A percentile compares a stretch with the other conserved stretches of the same genome.
phyloP scores from a whole-genome alignment of 2,797 vertebrate species.

The Adrianichthys oophorus region DNA sequence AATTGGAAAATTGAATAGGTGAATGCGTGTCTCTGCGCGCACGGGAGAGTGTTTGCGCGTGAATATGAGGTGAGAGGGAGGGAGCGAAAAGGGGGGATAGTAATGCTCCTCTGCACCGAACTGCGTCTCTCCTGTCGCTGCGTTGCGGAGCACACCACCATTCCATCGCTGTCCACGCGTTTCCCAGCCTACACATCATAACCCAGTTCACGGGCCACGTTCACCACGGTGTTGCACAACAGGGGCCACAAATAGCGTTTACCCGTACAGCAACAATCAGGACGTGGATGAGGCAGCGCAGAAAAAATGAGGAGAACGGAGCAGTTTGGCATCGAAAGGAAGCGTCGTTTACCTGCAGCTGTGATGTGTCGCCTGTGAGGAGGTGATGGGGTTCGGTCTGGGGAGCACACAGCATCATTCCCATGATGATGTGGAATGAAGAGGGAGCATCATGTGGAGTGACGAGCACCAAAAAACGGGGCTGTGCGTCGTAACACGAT shows the following conservation, averaged over 20 bases:
- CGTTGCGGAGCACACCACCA: constrained; percentile 68
- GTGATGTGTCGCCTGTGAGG: constrained; percentile 43
- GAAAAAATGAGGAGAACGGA: constrained; percentile 1
- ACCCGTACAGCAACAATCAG: constrained; percentile 5
- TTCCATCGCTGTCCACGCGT: constrained; percentile 68
- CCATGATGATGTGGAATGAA: constrained; percentile 54
- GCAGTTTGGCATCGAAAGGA: background rate
- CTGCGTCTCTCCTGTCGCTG: constrained; percentile 69
- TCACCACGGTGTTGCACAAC: constrained; percentile 65
- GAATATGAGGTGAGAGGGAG: constrained; percentile 32
- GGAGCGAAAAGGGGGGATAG: constrained; percentile 24
- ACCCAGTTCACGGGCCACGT: constrained; percentile 34
- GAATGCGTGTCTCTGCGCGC: constrained; percentile 40
- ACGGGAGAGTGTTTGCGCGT: constrained; percentile 21
- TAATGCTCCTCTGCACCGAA: constrained; percentile 71
- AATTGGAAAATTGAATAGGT: constrained; percentile 49
- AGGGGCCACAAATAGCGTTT: constrained; percentile 29
- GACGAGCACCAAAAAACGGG: constrained; percentile 27
- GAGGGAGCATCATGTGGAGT: constrained; percentile 56
- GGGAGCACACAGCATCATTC: constrained; percentile 51
- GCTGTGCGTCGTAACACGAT: constrained; percentile 64
- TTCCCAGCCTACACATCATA: constrained; percentile 70
- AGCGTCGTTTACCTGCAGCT: constrained; percentile 53
- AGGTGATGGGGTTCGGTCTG: constrained; percentile 39
- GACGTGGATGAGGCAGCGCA: constrained; percentile 2